Base-by-base conservation (phyloP, 2,797 vertebrate genomes). In the Myotis planiceps region DNA sequence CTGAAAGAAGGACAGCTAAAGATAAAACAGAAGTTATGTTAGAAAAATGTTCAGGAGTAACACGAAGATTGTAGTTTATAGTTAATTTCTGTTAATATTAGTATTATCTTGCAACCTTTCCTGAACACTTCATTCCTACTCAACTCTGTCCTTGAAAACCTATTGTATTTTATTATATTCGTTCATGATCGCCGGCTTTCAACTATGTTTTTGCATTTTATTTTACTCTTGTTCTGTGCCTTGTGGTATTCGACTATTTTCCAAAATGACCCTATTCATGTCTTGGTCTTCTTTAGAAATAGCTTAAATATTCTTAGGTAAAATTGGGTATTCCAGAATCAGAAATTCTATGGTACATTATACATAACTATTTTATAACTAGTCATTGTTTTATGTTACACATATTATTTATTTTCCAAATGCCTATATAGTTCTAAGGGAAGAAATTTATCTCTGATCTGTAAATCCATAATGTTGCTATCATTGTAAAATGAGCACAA, bases 371-470 rank as follows among this genome's bases (percentile, higher is more conserved):
- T 74, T 27, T 39, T 45, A 37, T 53, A 76, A 68, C 4, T 45
- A 19, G 14, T 29, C 29, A 66, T 18, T 92, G 69, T 13, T 60
- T 81, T 84, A 69, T 86, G 37, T 25, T 85, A 39, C 6, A 39
- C 6, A 42, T 27, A 9, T 29, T 19, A 58, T 60, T 80, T 85
- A 19, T 45, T 76, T 58, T 27, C 34, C 37, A 65, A 60, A 88
- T 49, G 72, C 2, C 14, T 58, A 75, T 23, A 29, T 1, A 79
- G 15, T 78, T 79, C 13, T 75, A 32, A 65, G 19, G 23, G 23
- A 19, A 79, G 32, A 79, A 45, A 76, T 88, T 72, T 66, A 72
- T n/a, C n/a, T 71, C 65, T 81, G 18, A 29, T 63, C 14, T 92
- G 13, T 18, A 88, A 81, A 76, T 63, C 4, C 12, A 51, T 69